These are phyloP conservation scores for Platichthys stellatus DNA, from an alignment of 2,113 vertebrate species.

Conservation along the genomic window DNA sequence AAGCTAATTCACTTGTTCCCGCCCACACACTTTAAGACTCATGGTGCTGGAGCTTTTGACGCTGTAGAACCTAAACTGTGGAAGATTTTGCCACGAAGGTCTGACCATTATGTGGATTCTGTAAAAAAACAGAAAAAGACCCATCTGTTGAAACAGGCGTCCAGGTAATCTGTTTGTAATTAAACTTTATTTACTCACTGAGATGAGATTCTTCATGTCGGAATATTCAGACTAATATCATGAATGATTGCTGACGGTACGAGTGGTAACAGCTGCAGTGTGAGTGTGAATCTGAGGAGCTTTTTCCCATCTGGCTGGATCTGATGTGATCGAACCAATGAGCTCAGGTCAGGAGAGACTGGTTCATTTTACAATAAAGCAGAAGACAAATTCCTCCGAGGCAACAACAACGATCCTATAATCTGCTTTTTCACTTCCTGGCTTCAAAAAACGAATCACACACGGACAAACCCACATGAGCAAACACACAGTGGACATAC, in stretches of 20 bases:
- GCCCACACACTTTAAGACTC: neutral
- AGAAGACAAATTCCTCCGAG: conserved; percentile 39
- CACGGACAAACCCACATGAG: neutral
- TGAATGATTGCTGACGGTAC: too few species aligned
- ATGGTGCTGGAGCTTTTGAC: too few species aligned
- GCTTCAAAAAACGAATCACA: conserved; percentile 37
- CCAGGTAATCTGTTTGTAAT: neutral
- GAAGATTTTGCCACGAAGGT: neutral
- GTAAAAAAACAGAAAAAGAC: neutral
- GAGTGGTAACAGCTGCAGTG: neutral
- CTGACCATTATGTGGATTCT: neutral
- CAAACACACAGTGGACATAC: conserved; percentile 4
- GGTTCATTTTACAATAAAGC: conserved; percentile 40
- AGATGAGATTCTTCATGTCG: conserved; percentile 16
- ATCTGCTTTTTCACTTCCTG: conserved; percentile 5
- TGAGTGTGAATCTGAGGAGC: conserved; percentile 30
- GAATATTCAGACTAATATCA: neutral
- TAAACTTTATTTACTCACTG: neutral
- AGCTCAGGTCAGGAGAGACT: conserved; percentile 35
- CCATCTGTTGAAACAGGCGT: neutral
- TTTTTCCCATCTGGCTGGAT: neutral
- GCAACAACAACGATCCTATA: conserved; percentile 14
- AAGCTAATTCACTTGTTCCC: neutral
- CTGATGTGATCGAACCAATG: conserved; percentile 37
- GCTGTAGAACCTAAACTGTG: too few species aligned